These are phyloP conservation scores for Dryomyza anilis DNA, from an alignment of 2,888 invertebrate species.

Conservation along the genomic window DNA sequence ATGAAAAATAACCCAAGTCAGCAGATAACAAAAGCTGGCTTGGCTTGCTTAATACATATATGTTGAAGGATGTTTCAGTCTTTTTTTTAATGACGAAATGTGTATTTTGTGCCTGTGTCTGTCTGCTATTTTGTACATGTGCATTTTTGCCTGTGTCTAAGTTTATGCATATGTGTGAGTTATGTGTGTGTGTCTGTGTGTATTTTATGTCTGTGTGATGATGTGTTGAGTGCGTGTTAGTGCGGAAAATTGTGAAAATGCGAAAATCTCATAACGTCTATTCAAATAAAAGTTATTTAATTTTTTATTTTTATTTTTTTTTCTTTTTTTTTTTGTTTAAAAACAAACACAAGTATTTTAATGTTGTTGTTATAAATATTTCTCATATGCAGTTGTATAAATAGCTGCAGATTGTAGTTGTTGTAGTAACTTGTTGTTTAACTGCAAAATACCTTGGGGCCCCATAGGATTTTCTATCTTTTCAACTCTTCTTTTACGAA, in stretches of 20 bases:
- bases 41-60: background rate
- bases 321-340: background rate
- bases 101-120: too few relatives aligned
- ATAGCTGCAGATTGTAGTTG: constrained; percentile 6
- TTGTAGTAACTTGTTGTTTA: constrained; percentile 10
- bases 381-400: background rate
- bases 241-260: constrained; percentile 21
- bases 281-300: constrained; percentile 25
- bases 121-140: too few relatives aligned
- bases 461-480: background rate
- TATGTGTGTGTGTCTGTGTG: constrained; percentile 17
- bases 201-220: too few relatives aligned
- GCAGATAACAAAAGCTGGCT: background rate
- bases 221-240: constrained; percentile 26
- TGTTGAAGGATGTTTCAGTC: background rate
- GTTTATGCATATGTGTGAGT: too few relatives aligned
- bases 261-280: constrained; percentile 31
- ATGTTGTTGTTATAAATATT: background rate
- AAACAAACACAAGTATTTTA: background rate
- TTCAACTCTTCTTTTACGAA: too few relatives aligned
- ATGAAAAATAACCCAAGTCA: too few relatives aligned
- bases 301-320: background rate
- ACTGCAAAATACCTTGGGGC: constrained; percentile 11
- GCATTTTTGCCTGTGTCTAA: too few relatives aligned
- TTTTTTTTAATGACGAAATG: background rate